These are phyloP conservation scores for Hyperoodon ampullatus DNA, from an alignment of 2,113 vertebrate genomes.

Conservation along the genomic window DNA sequence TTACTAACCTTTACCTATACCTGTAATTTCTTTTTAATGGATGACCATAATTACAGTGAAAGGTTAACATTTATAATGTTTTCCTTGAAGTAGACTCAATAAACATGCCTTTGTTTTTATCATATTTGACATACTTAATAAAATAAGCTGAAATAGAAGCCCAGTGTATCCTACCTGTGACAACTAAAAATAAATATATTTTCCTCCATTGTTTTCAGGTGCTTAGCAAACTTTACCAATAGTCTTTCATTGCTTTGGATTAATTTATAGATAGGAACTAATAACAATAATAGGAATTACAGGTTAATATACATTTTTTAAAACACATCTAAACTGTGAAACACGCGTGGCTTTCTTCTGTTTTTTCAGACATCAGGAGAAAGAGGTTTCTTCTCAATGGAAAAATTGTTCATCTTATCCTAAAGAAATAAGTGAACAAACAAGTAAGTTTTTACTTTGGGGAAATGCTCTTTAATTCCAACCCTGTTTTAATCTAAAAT, in stretches of 20 bases:
- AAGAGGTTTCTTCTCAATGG: conserved; percentile 41
- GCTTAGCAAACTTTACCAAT: conserved; percentile 25
- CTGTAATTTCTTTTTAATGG: not conserved
- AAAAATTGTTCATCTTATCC: conserved; percentile 62
- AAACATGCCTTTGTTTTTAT: not conserved
- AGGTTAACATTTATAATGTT: not conserved
- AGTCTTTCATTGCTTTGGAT: conserved; percentile 8
- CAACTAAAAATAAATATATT: conserved; percentile 34
- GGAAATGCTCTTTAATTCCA: not conserved
- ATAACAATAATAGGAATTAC: not conserved
- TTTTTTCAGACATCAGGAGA: conserved; percentile 48
- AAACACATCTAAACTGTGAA: conserved; percentile 47
- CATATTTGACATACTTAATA: conserved; percentile 48
- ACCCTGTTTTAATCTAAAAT: not conserved
- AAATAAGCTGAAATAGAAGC: conserved; percentile 2
- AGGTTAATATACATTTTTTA: conserved; percentile 5
- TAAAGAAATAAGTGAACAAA: conserved; percentile 60
- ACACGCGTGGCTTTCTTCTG: conserved; percentile 47
- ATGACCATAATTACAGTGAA: not conserved
- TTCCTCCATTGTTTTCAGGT: conserved; percentile 35
- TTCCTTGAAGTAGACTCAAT: not conserved
- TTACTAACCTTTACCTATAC: not conserved
- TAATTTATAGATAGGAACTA: conserved; percentile 41
- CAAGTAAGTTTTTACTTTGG: not conserved
- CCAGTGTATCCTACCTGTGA: not conserved